These are phyloP conservation scores for Tiliacea aurago DNA, from an alignment of 2,888 invertebrate species.

Conservation along the genomic window DNA sequence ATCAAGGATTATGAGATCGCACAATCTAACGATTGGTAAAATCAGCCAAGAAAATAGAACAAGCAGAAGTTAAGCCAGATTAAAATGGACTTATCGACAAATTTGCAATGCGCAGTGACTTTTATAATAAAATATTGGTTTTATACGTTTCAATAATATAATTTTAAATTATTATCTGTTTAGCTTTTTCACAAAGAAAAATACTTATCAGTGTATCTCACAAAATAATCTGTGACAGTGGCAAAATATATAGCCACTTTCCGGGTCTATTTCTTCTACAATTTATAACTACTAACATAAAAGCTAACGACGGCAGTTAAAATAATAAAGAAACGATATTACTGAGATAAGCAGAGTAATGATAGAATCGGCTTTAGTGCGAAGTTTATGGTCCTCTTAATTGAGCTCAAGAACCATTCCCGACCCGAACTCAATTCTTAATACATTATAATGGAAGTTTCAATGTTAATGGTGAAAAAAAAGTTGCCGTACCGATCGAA, in stretches of 20 bases:
- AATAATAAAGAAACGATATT: conserved; percentile 60
- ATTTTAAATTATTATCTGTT: not conserved
- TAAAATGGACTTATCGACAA: conserved; percentile 25
- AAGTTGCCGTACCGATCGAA: conserved; percentile 39
- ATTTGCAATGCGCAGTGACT: conserved; percentile 23
- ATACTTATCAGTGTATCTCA: conserved; percentile 14
- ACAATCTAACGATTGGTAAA: conserved; percentile 19
- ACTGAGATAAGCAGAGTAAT: conserved; percentile 52
- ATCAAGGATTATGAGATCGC: conserved; percentile 2
- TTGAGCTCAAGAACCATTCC: conserved; percentile 52
- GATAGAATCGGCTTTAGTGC: conserved; percentile 51
- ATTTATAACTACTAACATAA: conserved; percentile 56
- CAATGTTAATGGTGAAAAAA: conserved; percentile 37
- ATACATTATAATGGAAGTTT: conserved; percentile 49
- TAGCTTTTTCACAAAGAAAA: conserved; percentile 3
- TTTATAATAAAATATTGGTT: not conserved
- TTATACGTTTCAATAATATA: conserved; percentile 5
- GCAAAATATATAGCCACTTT: conserved; percentile 36
- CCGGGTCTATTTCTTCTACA: conserved; percentile 39
- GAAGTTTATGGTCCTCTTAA: conserved; percentile 52
- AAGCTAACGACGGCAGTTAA: conserved; percentile 56
- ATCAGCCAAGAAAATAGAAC: conserved; percentile 31
- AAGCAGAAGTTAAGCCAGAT: conserved; percentile 26
- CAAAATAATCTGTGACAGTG: conserved; percentile 28
- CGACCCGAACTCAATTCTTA: conserved; percentile 36